Conservation (phyloP, 1,140 invertebrate genomes). For the Asbolus verrucosus region DNA sequence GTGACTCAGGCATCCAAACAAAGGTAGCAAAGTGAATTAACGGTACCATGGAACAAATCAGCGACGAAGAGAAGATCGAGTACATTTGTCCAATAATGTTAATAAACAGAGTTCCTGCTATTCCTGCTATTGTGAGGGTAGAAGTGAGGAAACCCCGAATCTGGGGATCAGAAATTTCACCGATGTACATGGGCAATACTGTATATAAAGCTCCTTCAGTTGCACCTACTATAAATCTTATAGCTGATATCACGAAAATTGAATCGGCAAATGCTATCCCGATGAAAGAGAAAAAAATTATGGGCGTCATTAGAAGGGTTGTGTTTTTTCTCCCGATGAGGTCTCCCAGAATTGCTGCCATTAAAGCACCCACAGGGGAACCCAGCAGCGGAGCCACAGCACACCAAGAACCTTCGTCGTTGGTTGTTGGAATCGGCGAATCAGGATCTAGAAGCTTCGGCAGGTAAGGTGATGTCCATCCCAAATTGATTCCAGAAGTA, state of each 20-base stretch:
- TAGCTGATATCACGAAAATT: slow-evolving; percentile 61
- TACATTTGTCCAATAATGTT: slow-evolving; percentile 75
- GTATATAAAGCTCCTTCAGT: slow-evolving; percentile 77
- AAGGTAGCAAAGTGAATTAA: slow-evolving; percentile 65
- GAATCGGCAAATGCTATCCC: slow-evolving; percentile 70
- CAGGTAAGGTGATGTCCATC: slow-evolving; percentile 62
- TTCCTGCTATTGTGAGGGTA: slow-evolving; percentile 56
- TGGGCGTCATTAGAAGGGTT: slow-evolving; percentile 70
- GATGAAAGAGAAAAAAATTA: slow-evolving; percentile 76
- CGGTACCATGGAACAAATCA: slow-evolving; percentile 68
- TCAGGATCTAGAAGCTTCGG: slow-evolving; percentile 54
- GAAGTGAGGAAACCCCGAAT: slow-evolving; percentile 65
- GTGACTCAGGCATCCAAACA: slow-evolving; percentile 88
- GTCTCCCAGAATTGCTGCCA: slow-evolving; percentile 67
- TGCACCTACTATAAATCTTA: slow-evolving; percentile 71
- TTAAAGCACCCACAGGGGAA: slow-evolving; percentile 67
- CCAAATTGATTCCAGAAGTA: slow-evolving; percentile 58
- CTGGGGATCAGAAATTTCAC: slow-evolving; percentile 75
- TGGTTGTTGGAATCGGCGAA: slow-evolving; percentile 66
- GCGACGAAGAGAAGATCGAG: slow-evolving; percentile 67
- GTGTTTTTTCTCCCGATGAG: slow-evolving; percentile 76
- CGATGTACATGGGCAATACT: slow-evolving; percentile 75
- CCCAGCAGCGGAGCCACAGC: slow-evolving; percentile 65
- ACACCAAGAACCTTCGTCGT: slow-evolving; percentile 74
- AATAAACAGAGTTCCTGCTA: slow-evolving; percentile 75